Evolutionary conservation across 2,888 invertebrate species (phyloP).

Genomic region (Cylloceria caligata): DNA sequence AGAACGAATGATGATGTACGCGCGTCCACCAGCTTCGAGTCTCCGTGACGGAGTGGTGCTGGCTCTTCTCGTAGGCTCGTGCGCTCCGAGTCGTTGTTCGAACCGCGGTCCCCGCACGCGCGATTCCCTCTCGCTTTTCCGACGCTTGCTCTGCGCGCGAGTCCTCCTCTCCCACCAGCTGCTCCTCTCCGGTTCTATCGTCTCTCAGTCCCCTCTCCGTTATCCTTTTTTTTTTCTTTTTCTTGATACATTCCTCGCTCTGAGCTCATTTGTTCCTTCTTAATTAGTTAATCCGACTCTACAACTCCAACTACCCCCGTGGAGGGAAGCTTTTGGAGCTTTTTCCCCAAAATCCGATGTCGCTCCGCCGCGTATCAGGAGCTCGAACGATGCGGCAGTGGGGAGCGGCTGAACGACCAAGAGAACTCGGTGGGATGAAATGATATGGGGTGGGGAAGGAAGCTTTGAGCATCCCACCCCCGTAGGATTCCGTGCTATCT

Average conservation of each 20-base stretch:
- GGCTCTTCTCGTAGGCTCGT: conserved; percentile 65
- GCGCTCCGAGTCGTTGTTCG: conserved; percentile 63
- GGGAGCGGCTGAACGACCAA: conserved; percentile 1
- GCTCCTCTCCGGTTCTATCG: conserved; percentile 20
- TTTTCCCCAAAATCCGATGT: conserved; percentile 24
- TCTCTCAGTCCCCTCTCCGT: background rate
- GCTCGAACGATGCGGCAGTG: conserved; percentile 58
- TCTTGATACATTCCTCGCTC: background rate
- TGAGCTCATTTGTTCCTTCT: background rate
- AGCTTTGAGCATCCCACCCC: conserved; percentile 53
- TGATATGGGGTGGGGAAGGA: conserved; percentile 11
- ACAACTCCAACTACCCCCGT: conserved; percentile 1
- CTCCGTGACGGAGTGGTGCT: conserved; percentile 79
- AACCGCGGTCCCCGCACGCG: conserved; percentile 43
- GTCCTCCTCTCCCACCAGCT: conserved; percentile 52
- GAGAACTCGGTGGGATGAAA: too few relatives aligned
- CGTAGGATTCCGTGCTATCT: conserved; percentile 27
- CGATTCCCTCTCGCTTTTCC: conserved; percentile 64
- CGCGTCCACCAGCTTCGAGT: conserved; percentile 77
- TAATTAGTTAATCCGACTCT: background rate
- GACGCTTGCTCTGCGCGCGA: conserved; percentile 53
- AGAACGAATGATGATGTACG: conserved; percentile 26
- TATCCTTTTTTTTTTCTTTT: background rate
- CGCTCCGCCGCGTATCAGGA: conserved; percentile 39
- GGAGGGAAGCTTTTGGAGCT: background rate